Conservation (phyloP, 2,888 invertebrate species). For the Sesia bembeciformis region DNA sequence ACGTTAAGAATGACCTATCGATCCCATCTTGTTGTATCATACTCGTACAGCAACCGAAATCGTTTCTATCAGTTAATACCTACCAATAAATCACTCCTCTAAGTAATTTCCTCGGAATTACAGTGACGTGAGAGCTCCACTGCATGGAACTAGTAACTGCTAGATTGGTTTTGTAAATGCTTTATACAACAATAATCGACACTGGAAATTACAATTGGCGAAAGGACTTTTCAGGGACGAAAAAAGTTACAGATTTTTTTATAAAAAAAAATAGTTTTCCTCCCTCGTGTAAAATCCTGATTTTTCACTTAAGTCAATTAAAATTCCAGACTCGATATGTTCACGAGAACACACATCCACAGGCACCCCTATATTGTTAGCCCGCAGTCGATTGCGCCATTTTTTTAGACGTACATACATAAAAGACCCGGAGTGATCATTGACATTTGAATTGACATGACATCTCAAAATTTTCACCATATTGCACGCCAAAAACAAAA, state of each 20-base stretch:
- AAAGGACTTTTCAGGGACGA: not conserved
- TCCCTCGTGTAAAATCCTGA: too few species aligned
- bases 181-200: not conserved
- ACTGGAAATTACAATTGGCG: not conserved
- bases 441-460: too few species aligned
- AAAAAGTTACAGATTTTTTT: not conserved
- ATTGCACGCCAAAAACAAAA: too few species aligned
- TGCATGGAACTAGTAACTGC: not conserved
- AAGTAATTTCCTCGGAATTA: conserved; percentile 3
- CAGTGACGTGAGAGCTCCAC: not conserved
- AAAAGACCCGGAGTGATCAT: too few species aligned
- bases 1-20: not conserved
- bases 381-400: too few species aligned
- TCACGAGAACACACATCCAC: too few species aligned
- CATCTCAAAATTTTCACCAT: too few species aligned
- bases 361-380: too few species aligned
- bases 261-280: too few species aligned
- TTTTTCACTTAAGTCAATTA: too few species aligned
- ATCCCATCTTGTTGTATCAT: conserved; percentile 3
- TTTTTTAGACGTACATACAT: too few species aligned
- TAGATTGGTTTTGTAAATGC: not conserved
- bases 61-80: conserved; percentile 3
- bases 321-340: too few species aligned
- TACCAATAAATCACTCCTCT: conserved; percentile 3
- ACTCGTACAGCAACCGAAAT: conserved; percentile 1